These are phyloP conservation scores for Ciconia boyciana DNA, from an alignment of 2,113 vertebrate species.

Conservation along the genomic window DNA sequence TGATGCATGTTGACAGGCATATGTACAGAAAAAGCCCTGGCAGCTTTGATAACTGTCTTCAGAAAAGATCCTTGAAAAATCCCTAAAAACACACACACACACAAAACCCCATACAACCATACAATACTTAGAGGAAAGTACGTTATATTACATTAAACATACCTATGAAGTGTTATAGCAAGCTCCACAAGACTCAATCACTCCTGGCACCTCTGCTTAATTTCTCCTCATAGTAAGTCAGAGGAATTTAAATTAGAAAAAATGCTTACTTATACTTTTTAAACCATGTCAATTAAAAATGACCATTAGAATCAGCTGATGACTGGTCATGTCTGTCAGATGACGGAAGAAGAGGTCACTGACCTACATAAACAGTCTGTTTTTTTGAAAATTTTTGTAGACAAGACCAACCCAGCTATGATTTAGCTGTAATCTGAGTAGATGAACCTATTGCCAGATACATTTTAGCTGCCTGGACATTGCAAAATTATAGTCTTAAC, in stretches of 20 bases:
- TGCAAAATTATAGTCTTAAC: neutral
- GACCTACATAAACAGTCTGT: neutral
- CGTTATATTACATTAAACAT: accelerated
- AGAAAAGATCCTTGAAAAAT: neutral
- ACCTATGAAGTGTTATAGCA: neutral
- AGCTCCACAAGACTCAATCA: neutral
- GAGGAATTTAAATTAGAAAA: neutral
- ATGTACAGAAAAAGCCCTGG: neutral
- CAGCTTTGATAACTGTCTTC: neutral
- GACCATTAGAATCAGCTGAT: neutral
- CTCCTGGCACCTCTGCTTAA: neutral
- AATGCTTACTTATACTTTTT: neutral
- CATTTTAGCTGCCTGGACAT: neutral
- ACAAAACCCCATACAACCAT: too few relatives aligned
- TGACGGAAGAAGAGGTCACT: neutral
- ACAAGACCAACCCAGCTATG: neutral
- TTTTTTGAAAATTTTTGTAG: neutral
- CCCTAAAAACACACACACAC: neutral
- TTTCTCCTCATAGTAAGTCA: neutral
- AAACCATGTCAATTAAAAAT: neutral
- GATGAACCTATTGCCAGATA: neutral
- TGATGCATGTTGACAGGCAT: neutral
- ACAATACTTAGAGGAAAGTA: neutral
- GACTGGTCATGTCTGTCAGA: neutral
- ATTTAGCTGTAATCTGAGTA: neutral